Evolutionary conservation across 2,113 vertebrate species (phyloP).

Genomic region (Macquaria ambigua): DNA sequence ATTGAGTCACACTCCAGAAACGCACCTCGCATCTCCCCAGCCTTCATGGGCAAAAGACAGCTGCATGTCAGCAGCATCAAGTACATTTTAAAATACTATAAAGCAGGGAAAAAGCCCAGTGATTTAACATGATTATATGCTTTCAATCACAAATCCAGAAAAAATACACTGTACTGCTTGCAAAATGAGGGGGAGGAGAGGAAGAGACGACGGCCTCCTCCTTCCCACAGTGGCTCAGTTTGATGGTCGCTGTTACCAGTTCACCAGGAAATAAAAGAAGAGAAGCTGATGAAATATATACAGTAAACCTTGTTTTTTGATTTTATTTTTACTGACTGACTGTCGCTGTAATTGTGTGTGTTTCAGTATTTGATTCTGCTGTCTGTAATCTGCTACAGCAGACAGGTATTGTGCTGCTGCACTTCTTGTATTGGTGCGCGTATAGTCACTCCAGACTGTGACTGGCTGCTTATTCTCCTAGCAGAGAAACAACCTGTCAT

Average conservation of each 20-base stretch:
- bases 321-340: too few relatives aligned
- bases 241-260: not conserved
- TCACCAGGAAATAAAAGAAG: not conserved
- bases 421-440: not conserved
- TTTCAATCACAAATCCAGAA: not conserved
- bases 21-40: not conserved
- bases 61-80: not conserved
- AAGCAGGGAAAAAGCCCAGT: not conserved
- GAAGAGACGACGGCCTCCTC: not conserved
- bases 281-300: not conserved
- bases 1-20: not conserved
- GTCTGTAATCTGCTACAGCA: not conserved
- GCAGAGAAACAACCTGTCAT: constrained; percentile 40
- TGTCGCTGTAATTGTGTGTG: not conserved
- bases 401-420: not conserved
- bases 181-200: not conserved
- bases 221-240: not conserved
- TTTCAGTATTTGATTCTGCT: not conserved
- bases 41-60: not conserved
- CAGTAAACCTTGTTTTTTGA: too few relatives aligned
- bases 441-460: not conserved
- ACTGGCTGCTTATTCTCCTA: not conserved
- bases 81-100: not conserved
- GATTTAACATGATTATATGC: not conserved
- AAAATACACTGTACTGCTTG: not conserved